Evolutionary conservation across 1,140 invertebrate genomes (phyloP), one percentile per base, ranked within the genome.

Genomic region (Drosophila malerkotliana): DNA sequence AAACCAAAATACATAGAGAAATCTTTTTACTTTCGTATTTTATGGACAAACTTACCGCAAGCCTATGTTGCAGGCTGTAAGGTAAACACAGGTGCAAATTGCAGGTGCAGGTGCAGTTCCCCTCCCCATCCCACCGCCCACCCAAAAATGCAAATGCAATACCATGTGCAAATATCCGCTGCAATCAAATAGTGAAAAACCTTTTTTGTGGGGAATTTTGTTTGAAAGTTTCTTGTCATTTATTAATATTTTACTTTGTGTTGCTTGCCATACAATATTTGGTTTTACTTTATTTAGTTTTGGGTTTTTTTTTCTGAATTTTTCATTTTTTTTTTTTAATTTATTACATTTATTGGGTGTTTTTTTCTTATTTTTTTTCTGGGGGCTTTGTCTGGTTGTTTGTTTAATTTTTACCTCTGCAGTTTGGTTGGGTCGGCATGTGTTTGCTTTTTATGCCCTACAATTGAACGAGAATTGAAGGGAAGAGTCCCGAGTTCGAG

Each of bases 191-290:
- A n/a, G 34, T 15, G 14, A 51, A 67, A 37, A 51, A 48, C 32
- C 10, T 51, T 41, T 32, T 34, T 12, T 28, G 9, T 18, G 34
- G 21, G 2, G 32, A 34, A 45, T 52, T 61, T 71, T 64, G 34
- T 37, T 69, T 83, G 61, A 78, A 78, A 79, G 81, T 69, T 62
- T 79, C 56, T 79, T 77, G 57, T 78, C 82, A 79, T 82, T 87
- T 87, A 88, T 88, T 87, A 78, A 75, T 88, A 82, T 68, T 87
- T 73, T 87, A 87, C 60, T 81, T 81, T 57, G 72, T 78, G 68
- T 75, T 79, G 82, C 52, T 63, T 77, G 77, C 56, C 76, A 72
- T 83, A 82, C 62, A 82, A 75, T 85, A 85, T 71, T 68, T 41
- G 69, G 67, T 34, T 59, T 57, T 59, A 55, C 41, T 60, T 63